phyloP scores from a whole-genome alignment of 2,888 invertebrate species.

The Oscheius sp. region DNA sequence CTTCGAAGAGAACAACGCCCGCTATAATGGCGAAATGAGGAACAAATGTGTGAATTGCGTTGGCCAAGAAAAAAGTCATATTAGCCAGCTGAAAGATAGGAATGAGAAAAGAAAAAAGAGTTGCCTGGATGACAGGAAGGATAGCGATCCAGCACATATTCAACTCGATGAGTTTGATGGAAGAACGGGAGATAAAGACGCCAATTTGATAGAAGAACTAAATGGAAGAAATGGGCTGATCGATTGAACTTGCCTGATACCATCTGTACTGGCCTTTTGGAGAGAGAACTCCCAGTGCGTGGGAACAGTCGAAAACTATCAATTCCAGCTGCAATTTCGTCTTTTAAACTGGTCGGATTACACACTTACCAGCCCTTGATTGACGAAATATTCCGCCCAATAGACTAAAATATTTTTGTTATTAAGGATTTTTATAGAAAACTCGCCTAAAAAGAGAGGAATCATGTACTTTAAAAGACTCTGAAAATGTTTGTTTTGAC shows the following conservation, averaged over 20 bases:
- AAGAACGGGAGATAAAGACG: constrained; percentile 58
- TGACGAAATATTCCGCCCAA: constrained; percentile 85
- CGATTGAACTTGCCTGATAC: constrained; percentile 77
- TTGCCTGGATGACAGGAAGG: constrained; percentile 22
- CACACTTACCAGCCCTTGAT: constrained; percentile 84
- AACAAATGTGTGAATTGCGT: constrained; percentile 6
- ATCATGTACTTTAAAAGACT: constrained; percentile 80
- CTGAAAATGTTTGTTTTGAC: constrained; percentile 39
- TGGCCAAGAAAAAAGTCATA: constrained; percentile 15
- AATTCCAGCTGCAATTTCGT: too few relatives aligned
- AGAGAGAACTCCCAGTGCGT: constrained; percentile 50
- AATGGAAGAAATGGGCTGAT: too few relatives aligned
- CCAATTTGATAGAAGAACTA: constrained; percentile 55
- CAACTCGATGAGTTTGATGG: constrained; percentile 38
- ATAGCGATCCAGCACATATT: constrained; percentile 22
- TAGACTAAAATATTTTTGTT: constrained; percentile 82
- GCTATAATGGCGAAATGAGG: constrained; percentile 24
- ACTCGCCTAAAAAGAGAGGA: constrained; percentile 80
- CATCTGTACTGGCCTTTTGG: constrained; percentile 79
- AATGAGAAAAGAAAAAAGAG: background rate
- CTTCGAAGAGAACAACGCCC: constrained; percentile 20
- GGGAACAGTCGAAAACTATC: constrained; percentile 76
- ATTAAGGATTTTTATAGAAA: too few relatives aligned
- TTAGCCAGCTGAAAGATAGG: background rate
- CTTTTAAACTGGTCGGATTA: too few relatives aligned